These are phyloP conservation scores for Tachuris rubrigastra DNA, from an alignment of 2,113 vertebrate species.

Conservation along the genomic window DNA sequence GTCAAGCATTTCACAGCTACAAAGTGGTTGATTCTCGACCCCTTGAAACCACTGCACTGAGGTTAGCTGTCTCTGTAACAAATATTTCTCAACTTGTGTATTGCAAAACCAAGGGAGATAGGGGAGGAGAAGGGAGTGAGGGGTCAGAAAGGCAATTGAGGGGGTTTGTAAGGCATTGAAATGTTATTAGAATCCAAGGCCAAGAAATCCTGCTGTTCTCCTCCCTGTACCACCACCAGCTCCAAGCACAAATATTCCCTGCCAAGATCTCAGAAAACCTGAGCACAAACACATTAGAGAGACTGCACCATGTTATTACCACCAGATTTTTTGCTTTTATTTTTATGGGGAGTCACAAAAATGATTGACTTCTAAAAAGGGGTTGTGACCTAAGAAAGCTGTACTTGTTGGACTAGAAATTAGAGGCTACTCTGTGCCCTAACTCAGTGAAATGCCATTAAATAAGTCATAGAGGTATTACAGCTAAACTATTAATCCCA, in stretches of 20 bases:
- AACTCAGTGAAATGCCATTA: neutral
- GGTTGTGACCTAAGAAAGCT: conserved; percentile 23
- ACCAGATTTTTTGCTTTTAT: conserved; percentile 29
- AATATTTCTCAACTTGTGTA: neutral
- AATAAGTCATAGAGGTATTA: neutral
- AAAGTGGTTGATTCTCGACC: neutral
- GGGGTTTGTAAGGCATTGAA: neutral
- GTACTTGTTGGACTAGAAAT: neutral
- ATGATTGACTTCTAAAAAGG: conserved; percentile 40
- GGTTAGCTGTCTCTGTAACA: neutral
- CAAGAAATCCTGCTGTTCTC: conserved; percentile 16
- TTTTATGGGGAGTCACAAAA: conserved; percentile 31
- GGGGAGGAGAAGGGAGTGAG: conserved; percentile 35
- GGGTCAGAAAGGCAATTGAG: conserved; percentile 43
- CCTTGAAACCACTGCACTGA: neutral
- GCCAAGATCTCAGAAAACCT: conserved; percentile 35
- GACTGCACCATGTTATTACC: neutral
- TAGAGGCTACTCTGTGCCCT: neutral
- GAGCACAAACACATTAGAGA: neutral
- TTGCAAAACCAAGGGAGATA: conserved; percentile 18
- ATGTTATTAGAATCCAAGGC: conserved; percentile 26
- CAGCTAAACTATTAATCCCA: neutral
- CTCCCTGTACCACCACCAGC: conserved; percentile 28
- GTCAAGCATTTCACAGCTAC: neutral
- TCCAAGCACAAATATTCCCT: conserved; percentile 42